These are phyloP conservation scores for Kuschelorhynchus macadamiae DNA, from an alignment of 2,888 invertebrate species.

Conservation along the genomic window DNA sequence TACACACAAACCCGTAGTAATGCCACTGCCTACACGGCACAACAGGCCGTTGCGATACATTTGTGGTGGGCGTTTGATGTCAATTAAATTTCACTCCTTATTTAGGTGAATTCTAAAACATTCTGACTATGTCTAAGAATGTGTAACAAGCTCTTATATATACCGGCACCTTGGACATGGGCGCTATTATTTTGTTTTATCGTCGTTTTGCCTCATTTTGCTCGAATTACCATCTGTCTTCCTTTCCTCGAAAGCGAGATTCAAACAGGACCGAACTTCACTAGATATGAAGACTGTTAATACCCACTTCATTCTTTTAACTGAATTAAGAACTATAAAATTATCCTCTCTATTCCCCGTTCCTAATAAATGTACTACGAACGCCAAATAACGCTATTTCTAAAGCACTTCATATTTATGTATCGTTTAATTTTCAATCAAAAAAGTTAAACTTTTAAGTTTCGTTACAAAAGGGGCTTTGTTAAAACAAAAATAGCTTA, in stretches of 20 bases:
- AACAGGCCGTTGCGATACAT: conserved; percentile 48
- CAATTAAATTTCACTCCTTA: conserved; percentile 64
- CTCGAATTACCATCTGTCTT: conserved; percentile 35
- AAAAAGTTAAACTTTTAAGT: too few species aligned
- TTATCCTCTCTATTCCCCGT: too few species aligned
- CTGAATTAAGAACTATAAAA: too few species aligned
- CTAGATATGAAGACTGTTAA: too few species aligned
- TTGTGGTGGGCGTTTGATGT: conserved; percentile 59
- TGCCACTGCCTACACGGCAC: conserved; percentile 43
- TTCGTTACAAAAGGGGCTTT: too few species aligned
- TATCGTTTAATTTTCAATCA: too few species aligned
- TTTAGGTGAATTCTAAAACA: conserved; percentile 61
- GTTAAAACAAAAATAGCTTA: too few species aligned
- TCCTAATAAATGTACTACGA: too few species aligned
- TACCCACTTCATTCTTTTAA: too few species aligned
- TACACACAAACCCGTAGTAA: conserved; percentile 44
- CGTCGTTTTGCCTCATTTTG: conserved; percentile 35
- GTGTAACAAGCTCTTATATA: conserved; percentile 56
- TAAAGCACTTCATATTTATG: too few species aligned
- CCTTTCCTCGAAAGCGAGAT: background rate
- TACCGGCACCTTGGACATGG: conserved; percentile 54
- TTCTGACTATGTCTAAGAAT: conserved; percentile 58
- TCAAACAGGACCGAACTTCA: background rate
- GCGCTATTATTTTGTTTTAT: conserved; percentile 50
- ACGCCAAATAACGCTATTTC: too few species aligned